These are phyloP conservation scores for Sitta europaea DNA, from an alignment of 2,113 vertebrate species.

Conservation along the genomic window DNA sequence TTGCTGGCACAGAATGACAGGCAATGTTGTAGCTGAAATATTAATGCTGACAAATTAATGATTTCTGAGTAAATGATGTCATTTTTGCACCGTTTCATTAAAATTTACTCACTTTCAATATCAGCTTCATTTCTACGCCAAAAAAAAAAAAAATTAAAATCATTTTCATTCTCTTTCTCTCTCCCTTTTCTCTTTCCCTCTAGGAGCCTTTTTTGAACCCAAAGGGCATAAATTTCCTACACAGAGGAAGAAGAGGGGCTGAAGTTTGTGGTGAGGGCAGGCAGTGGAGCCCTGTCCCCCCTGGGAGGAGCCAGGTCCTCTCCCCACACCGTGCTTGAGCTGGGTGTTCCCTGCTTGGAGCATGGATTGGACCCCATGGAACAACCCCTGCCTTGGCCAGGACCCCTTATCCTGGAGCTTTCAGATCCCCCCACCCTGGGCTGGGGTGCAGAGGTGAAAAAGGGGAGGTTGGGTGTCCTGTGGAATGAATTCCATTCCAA, in stretches of 20 bases:
- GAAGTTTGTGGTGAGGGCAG: neutral
- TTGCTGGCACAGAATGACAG: constrained; percentile 96
- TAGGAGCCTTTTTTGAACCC: constrained; percentile 39
- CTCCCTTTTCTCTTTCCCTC: constrained; percentile 58
- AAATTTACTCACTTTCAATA: constrained; percentile 96
- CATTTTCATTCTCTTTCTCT: constrained; percentile 63
- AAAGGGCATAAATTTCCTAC: constrained; percentile 6
- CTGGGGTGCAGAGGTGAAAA: too few relatives aligned
- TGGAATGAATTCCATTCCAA: neutral
- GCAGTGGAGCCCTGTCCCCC: neutral
- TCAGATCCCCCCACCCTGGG: rapidly evolving
- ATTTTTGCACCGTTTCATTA: constrained; percentile 97
- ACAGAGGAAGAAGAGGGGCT: neutral
- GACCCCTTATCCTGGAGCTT: neutral
- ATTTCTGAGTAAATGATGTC: constrained; percentile 99
- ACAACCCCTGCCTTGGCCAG: neutral
- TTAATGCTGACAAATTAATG: constrained; percentile 99
- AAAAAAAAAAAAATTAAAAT: constrained; percentile 78
- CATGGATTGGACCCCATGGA: rapidly evolving
- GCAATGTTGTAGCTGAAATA: constrained; percentile 96
- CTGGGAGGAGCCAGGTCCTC: rapidly evolving
- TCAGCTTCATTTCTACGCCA: constrained; percentile 81
- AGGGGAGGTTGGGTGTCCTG: neutral
- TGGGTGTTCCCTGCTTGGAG: rapidly evolving
- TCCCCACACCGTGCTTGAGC: rapidly evolving